Base-by-base conservation (phyloP, 2,888 invertebrate genomes). In the Sabellastarte sp. region DNA sequence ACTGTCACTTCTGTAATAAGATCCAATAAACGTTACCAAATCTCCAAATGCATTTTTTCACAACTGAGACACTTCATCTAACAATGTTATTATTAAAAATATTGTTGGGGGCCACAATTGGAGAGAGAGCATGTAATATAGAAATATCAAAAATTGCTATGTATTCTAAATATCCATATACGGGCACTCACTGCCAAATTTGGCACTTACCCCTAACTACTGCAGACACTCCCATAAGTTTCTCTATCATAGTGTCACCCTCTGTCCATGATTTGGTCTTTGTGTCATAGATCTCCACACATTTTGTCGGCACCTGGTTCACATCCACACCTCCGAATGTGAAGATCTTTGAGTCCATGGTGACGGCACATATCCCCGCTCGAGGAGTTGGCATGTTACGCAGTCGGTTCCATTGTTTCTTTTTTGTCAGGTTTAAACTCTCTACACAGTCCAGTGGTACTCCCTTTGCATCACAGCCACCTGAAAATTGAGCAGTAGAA, bases 401-500 rank as follows among this genome's bases (percentile, higher is more conserved):
- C 15, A 65, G 63, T 2, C 57, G 15, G n/a, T 32, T 59, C 69
- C 70, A 71, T 31, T 64, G 32, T 28, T 62, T 57, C 62, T 62
- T 61, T n/a, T 50, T 56, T 20, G 24, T 10, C 4, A n/a, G 5
- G 10, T 2, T 41, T 32, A 71, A 76, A 63, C 73, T 68, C 67
- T 82, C 81, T 68, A 79, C 75, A 26, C 70, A 74, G 63, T 80
- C 76, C 2, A 82, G 68, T 4, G 82, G 82, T 15, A 69, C 69
- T 5, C 82, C 82, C 58, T 69, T 69, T 53, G 77, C 74, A 61
- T 82, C 81, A 71, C 82, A 82, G 30, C 82, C 82, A 3, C 82
- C 41, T 41, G 41, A n/a, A n/a, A n/a, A n/a, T n/a, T n/a, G n/a
- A n/a, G n/a, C n/a, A n/a, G n/a, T n/a, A n/a, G n/a, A n/a, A n/a